Evolutionary conservation across 1,140 invertebrate species (phyloP).

Genomic region (Vollenhovia emeryi): DNA sequence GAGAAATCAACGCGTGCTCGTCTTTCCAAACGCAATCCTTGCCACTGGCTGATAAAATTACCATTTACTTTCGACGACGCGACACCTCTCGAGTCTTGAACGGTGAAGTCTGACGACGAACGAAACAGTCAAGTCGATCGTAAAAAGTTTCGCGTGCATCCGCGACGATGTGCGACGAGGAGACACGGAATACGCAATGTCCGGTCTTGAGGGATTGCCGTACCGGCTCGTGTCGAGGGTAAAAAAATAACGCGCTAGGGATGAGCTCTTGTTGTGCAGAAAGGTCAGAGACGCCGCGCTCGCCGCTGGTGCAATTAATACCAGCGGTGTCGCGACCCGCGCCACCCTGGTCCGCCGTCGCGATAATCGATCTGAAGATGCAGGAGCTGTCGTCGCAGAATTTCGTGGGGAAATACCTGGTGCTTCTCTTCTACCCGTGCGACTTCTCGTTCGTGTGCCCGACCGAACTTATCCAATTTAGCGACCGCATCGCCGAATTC

Average conservation of each 20-base stretch:
- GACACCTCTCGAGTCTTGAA: background rate
- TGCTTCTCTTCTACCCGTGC: conserved; percentile 91
- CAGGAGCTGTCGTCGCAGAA: conserved; percentile 88
- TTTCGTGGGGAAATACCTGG: conserved; percentile 90
- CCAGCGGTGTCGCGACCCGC: conserved; percentile 54
- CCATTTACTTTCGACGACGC: background rate
- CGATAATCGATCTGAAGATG: conserved; percentile 89
- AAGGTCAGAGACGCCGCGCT: background rate
- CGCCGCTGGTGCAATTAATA: conserved; percentile 20
- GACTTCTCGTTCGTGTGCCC: conserved; percentile 96
- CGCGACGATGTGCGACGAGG: background rate
- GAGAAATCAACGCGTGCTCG: background rate
- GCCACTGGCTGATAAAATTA: background rate
- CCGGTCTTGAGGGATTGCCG: background rate
- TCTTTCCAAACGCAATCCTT: background rate
- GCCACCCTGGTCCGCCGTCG: conserved; percentile 77
- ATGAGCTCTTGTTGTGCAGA: conserved; percentile 32
- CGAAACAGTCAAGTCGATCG: conserved; percentile 4
- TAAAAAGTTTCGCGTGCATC: conserved; percentile 7
- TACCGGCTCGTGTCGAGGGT: background rate
- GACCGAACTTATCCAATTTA: conserved; percentile 96
- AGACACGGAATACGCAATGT: background rate
- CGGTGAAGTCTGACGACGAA: conserved; percentile 4
- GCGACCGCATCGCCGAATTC: conserved; percentile 93
- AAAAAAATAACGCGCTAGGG: conserved; percentile 8